Conservation (phyloP, 2,888 invertebrate species). For the Drosophila pseudotakahashii region DNA sequence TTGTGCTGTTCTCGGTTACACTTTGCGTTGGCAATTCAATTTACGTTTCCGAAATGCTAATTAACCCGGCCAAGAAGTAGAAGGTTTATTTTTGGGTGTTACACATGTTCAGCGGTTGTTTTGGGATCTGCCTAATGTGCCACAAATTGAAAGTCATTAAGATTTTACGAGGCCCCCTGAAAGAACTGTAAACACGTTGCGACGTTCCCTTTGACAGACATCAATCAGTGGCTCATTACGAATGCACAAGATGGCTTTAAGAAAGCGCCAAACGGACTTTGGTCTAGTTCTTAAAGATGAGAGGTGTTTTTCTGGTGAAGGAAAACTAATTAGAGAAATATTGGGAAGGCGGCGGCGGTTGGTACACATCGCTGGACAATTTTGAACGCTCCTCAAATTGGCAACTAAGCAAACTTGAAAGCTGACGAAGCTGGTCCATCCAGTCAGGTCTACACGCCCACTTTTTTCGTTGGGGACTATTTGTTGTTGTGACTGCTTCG, state of each 20-base stretch:
- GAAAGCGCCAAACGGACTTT: conserved; percentile 25
- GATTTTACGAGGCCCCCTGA: conserved; percentile 48
- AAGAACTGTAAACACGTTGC: conserved; percentile 43
- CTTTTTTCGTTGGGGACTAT: conserved; percentile 22
- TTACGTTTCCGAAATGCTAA: conserved; percentile 82
- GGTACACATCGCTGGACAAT: conserved; percentile 59
- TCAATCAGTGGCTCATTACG: conserved; percentile 74
- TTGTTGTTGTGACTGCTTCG: conserved; percentile 66
- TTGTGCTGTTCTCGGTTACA: conserved; percentile 4
- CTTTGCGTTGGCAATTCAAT: conserved; percentile 75
- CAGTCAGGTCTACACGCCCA: conserved; percentile 41
- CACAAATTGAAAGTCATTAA: conserved; percentile 78
- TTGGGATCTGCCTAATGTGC: conserved; percentile 64
- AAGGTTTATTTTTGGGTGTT: conserved; percentile 29
- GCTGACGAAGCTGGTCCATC: conserved; percentile 35
- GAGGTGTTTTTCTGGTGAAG: background rate
- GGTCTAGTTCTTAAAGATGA: conserved; percentile 53
- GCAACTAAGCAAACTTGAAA: conserved; percentile 66
- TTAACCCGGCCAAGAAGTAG: conserved; percentile 58
- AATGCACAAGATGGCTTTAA: conserved; percentile 62
- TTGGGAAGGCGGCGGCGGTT: conserved; percentile 15
- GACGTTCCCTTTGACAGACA: conserved; percentile 53
- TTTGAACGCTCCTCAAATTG: conserved; percentile 49
- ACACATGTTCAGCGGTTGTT: conserved; percentile 35
- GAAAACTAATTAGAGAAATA: conserved; percentile 72